Base-by-base conservation (phyloP, 2,113 vertebrate species). In the Sceloporus tristichus region DNA sequence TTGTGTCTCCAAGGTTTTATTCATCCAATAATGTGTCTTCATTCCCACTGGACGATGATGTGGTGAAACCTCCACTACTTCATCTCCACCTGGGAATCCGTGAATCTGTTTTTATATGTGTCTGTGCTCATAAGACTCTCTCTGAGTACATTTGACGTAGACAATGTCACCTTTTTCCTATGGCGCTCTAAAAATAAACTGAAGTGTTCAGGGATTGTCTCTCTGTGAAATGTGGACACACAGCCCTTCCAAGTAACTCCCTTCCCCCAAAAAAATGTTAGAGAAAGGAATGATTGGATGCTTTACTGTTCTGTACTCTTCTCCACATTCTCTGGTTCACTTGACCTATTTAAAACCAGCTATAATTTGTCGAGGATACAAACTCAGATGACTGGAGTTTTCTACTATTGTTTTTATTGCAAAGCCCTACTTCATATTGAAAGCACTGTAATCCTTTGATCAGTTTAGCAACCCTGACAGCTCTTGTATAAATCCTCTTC, bases 101-200 rank as follows among this genome's bases (percentile, higher is more conserved):
- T 42, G 25, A 42, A 19, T 87, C 53, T 42, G 38, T 9, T 23
- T 18, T 70, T 19, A 48, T 70, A 29, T 83, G 14, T 71, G 4
- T 56, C 34, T 59, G 76, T 18, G 6, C 71, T 90, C 11, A 62
- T 79, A 59, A 62, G 78, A 40, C 66, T 48, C 40, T 70, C 0
- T 0, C 73, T 42, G 40, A 21, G 78, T 66, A 74, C 80, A 38
- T 82, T 48, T 90, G 83, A 90, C 6, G 76, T 18, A 92, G 87
- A 19, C 48, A 82, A 85, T 34, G 8, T 0, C 79, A 88, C 9
- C 16, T 76, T 90, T 74, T 82, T 54, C 62, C 84, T 88, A 59
- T 25, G 34, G 48, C 87, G 62, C 79, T 79, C 85, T 91, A 92
- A 92, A 93, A 94, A 89, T 89, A 89, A 91, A 76, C 3, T 84